Evolutionary conservation across 1,140 invertebrate species (phyloP), one percentile per base, ranked within the genome.

Genomic region (Aplysia californica): DNA sequence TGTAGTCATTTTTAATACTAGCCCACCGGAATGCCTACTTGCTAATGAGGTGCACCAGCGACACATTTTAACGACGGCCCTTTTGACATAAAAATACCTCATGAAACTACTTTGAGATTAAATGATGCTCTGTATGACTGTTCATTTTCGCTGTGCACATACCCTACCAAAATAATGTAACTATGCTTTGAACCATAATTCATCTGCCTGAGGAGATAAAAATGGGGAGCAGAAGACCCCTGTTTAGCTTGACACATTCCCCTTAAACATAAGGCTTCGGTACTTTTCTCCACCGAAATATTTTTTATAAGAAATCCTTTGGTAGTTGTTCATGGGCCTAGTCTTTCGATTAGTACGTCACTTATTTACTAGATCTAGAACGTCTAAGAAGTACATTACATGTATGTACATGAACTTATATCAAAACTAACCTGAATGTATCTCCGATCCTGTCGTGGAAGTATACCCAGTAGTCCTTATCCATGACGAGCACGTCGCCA

Each of bases 401-500:
- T 33, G 64, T 18, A 66, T 5, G 15, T 15, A 23, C 23, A 15
- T 29, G 15, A 21, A 10, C 36, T 15, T 33, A 5, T 33, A 41
- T 2, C 35, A 10, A 10, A n/a, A 69, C 59, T 73, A 67, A 88
- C 79, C 86, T 83, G 80, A 89, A 89, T 20, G 87, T 89, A 78
- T 90, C 89, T 6, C 89, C 89, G 33, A 84, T 78, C 73, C 89
- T 80, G 78, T 90, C 89, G 33, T 82, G 79, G 80, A 90, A 90
- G 77, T 89, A 90, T 0, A 90, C 29, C 74, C 85, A 85, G 66
- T 89, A 88, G 41, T 86, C 69, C 44, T 86, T 78, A 76, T 90
- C 89, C 72, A 83, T 56, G 35, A 79, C 77, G n/a, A 90, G 71
- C 10, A 90, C 61, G 61, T 90, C 89, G 2, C 87, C 88, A 78